Percentiles rank a stretch among this genome's conserved stretches.
phyloP scores from a whole-genome alignment of 2,888 invertebrate genomes.

The Orthonevra nobilis region DNA sequence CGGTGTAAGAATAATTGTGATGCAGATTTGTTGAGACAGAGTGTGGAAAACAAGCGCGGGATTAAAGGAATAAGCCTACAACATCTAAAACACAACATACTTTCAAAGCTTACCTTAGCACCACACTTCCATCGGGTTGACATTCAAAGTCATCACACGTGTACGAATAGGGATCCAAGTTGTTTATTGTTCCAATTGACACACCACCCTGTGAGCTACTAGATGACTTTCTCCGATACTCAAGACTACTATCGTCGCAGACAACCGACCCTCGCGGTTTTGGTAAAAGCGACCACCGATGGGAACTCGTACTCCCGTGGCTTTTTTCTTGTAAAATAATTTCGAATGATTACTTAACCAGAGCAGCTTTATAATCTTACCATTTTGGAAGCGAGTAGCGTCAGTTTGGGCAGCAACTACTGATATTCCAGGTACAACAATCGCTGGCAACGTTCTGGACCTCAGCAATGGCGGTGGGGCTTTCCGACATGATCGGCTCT shows the following conservation, averaged over 20 bases:
- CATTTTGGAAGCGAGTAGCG: constrained; percentile 82
- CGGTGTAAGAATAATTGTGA: no score
- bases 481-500: constrained; percentile 81
- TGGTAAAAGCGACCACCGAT: constrained; percentile 77
- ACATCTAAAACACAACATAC: no score
- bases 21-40: no score
- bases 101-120: constrained; percentile 82
- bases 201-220: constrained; percentile 76
- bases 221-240: constrained; percentile 79
- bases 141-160: constrained; percentile 81
- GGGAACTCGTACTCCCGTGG: constrained; percentile 71
- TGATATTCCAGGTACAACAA: constrained; percentile 91
- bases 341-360: not conserved
- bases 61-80: no score
- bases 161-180: constrained; percentile 74
- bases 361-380: constrained; percentile 74
- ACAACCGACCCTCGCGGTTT: constrained; percentile 81
- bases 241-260: constrained; percentile 78
- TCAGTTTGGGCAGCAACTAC: constrained; percentile 92
- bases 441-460: constrained; percentile 92
- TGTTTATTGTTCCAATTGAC: constrained; percentile 61
- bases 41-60: no score
- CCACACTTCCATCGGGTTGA: constrained; percentile 83
- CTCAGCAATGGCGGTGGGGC: constrained; percentile 89
- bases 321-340: constrained; percentile 40